Evolutionary conservation across 2,888 invertebrate genomes (phyloP).

Genomic region (Lasioglossum marginatum): DNA sequence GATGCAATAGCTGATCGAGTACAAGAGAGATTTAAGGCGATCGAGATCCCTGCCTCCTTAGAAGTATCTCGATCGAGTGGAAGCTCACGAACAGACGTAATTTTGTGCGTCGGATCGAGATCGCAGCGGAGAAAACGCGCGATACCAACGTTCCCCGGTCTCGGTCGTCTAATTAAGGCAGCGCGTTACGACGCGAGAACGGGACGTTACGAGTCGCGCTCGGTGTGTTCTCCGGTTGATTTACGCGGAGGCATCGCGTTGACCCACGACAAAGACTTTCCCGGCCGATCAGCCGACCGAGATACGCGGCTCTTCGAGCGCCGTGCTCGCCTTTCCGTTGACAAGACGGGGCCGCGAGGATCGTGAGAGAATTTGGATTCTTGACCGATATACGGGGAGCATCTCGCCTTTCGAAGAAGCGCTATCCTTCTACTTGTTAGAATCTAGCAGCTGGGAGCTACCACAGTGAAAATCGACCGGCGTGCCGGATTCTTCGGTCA

Average conservation of each 20-base stretch:
- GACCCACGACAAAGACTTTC: slow-evolving; percentile 71
- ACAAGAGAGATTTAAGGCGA: neutral
- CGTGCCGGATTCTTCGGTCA: too few relatives aligned
- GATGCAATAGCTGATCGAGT: too few relatives aligned
- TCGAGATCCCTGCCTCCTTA: neutral
- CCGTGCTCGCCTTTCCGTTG: slow-evolving; percentile 33
- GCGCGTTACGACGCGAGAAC: slow-evolving; percentile 23
- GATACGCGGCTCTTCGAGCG: slow-evolving; percentile 76
- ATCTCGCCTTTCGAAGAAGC: neutral
- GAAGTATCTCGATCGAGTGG: too few relatives aligned
- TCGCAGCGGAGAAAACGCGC: slow-evolving; percentile 2
- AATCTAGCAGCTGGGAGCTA: too few relatives aligned
- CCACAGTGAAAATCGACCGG: too few relatives aligned
- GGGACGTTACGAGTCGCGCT: slow-evolving; percentile 37
- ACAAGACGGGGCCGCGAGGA: slow-evolving; percentile 27
- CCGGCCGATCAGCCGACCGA: slow-evolving; percentile 78
- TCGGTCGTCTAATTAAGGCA: slow-evolving; percentile 75
- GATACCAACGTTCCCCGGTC: slow-evolving; percentile 53
- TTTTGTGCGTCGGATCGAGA: slow-evolving; percentile 4
- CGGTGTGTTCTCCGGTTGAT: slow-evolving; percentile 70
- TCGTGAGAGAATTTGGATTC: slow-evolving; percentile 63
- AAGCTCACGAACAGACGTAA: neutral
- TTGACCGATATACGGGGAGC: neutral
- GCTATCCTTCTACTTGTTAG: neutral
- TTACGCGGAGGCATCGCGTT: slow-evolving; percentile 74